These are phyloP conservation scores for Lamproptera curius DNA, from an alignment of 2,888 invertebrate genomes.

Conservation along the genomic window DNA sequence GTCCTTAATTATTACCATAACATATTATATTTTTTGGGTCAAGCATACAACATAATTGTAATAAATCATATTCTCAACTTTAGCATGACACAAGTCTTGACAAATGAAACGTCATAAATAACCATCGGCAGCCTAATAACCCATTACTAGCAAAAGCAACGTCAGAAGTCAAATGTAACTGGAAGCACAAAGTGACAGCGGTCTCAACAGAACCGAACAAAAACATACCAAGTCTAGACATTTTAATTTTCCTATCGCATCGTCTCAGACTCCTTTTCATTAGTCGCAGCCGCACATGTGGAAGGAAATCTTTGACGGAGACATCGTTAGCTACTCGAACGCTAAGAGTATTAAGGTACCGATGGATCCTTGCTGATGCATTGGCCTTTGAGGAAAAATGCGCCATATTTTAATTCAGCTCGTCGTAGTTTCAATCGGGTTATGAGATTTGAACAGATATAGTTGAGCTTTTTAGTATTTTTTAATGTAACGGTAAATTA, in stretches of 20 bases:
- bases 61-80: too few relatives aligned
- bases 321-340: constrained; percentile 57
- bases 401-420: too few relatives aligned
- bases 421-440: too few relatives aligned
- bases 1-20: too few relatives aligned
- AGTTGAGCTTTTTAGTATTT: too few relatives aligned
- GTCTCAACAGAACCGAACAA: constrained; percentile 57
- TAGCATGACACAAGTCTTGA: too few relatives aligned
- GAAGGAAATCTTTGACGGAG: constrained; percentile 62
- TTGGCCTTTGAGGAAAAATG: constrained; percentile 15
- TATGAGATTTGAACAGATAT: too few relatives aligned
- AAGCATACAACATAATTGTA: too few relatives aligned
- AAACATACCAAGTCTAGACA: constrained; percentile 63
- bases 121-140: background rate
- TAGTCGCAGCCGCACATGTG: constrained; percentile 57
- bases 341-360: constrained; percentile 53
- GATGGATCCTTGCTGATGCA: constrained; percentile 29
- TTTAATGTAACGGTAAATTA: too few relatives aligned
- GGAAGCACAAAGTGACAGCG: constrained; percentile 14
- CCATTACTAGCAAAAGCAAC: background rate
- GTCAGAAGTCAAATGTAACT: constrained; percentile 1
- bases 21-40: too few relatives aligned
- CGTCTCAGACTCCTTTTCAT: constrained; percentile 63
- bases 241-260: constrained; percentile 75
- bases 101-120: too few relatives aligned